Evolutionary conservation across 1,140 invertebrate genomes (phyloP), one percentile per base, ranked within the genome.

Genomic region (Cryptotermes secundus): DNA sequence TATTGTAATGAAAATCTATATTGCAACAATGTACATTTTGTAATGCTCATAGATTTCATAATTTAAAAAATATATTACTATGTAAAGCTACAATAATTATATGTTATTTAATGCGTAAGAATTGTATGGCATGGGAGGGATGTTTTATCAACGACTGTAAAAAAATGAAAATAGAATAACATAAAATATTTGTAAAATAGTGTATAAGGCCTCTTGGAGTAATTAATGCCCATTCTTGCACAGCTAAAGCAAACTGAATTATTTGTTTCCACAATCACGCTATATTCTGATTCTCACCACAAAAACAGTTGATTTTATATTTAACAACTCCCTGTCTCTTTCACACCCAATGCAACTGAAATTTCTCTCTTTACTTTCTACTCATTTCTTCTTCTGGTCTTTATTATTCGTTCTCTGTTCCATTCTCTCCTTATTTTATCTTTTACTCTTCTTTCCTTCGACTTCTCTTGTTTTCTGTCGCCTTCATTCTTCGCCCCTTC

Each of bases 11-110:
- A 72, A 72, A 72, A 72, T 72, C 0, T 72, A 31, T n/a, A 31
- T 59, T 59, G 19, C 4, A 59, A n/a, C 26, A 72, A 31, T 72
- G 59, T 72, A 72, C 59, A 72, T 72, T 72, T 72, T 72, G 26
- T 72, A 72, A 72, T 72, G n/a, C 59, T 72, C 59, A 72, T 72
- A 72, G 59, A 31, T 72, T 72, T 72, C 59, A 14, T 72, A 72
- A 72, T 72, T 72, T 72, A 72, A 72, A 72, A 26, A 72, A 72
- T 31, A n/a, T 6, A 31, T 72, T 59, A 59, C n/a, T 72, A 72
- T 72, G 59, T 72, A 72, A 72, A 31, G 19, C 59, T 72, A 72
- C 0, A 72, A 72, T 72, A 72, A 72, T 72, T 14, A 72, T 72
- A 31, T 72, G 59, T 72, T 72, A 72, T 72, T 7, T 72, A 72